Evolutionary conservation across 2,888 invertebrate genomes (phyloP), one percentile per base, ranked within the genome.

Genomic region (Xylota sylvarum): DNA sequence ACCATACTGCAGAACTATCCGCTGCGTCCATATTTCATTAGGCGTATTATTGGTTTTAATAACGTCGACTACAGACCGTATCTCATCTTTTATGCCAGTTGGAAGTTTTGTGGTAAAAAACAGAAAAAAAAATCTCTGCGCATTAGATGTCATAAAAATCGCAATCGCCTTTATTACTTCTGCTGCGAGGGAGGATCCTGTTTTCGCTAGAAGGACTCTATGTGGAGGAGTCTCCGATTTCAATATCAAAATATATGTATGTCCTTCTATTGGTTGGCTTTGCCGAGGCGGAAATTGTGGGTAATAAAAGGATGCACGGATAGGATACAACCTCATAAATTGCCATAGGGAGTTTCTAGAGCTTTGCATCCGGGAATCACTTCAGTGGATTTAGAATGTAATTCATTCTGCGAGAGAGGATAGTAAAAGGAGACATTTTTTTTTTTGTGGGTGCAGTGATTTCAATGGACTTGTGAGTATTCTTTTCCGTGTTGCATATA

Each of bases 291-390:
- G 72, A 72, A 60, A 60, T 60, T 60, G 72, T 52, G 62, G 37
- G 64, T 74, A 74, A 64, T 74, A 74, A 74, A 86, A 50, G 73
- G 78, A 77, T 86, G 86, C 73, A 69, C 37, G 62, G 48, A 56
- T 62, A 73, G 77, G 82, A 86, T 78, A 78, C 62, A 73, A 40
- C 46, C 86, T 69, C 86, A 86, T 82, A 86, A 86, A 86, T 82
- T 82, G 77, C 64, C 73, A 69, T 43, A 73, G 62, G 69, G 76
- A 76, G 70, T 60, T 82, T 43, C 30, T 55, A 60, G 60, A 72
- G 62, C 67, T 67, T 86, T 82, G 86, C 70, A 84, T 80, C 69
- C 62, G 56, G 46, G 50, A 69, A 69, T 74, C 84, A 64, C 64
- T 76, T 80, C 17, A 40, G 40, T 58, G 64, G 80, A 80, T 55